A percentile compares a stretch with the other conserved stretches of the same genome.
phyloP scores from a whole-genome alignment of 2,113 vertebrate genomes.

The Proteles cristata region DNA sequence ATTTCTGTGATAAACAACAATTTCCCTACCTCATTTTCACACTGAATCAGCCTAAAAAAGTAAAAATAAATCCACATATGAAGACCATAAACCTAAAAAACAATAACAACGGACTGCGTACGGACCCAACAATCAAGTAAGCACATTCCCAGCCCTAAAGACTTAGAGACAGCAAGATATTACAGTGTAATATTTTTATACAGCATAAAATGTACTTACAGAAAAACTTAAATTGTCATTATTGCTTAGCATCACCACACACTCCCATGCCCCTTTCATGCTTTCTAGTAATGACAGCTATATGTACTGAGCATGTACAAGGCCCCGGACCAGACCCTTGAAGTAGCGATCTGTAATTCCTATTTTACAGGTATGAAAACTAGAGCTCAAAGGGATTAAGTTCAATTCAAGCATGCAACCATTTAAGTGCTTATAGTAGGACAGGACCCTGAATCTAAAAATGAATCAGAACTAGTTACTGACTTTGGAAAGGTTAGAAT shows the following conservation, averaged over 20 bases:
- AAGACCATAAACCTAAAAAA: conserved; percentile 52
- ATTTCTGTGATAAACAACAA: conserved; percentile 96
- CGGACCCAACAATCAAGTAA: background rate
- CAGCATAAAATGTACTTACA: background rate
- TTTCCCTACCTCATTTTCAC: conserved; percentile 92
- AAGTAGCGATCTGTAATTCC: background rate
- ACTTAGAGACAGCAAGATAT: background rate
- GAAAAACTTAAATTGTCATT: background rate
- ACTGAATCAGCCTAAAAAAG: conserved; percentile 93
- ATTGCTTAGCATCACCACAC: background rate
- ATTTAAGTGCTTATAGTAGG: background rate
- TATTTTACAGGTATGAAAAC: background rate
- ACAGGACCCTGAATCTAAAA: background rate
- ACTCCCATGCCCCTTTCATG: background rate
- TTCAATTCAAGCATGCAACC: background rate
- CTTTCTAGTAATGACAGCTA: background rate
- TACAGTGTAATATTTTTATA: background rate
- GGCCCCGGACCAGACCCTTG: background rate
- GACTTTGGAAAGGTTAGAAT: background rate
- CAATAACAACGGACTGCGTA: background rate
- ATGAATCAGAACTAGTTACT: background rate
- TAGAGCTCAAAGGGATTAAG: background rate
- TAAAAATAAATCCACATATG: conserved; percentile 64
- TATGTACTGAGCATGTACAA: background rate
- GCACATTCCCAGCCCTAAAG: background rate